Evolutionary conservation across 2,113 vertebrate species (phyloP).

Genomic region (Protobothrops mucrosquamatus): DNA sequence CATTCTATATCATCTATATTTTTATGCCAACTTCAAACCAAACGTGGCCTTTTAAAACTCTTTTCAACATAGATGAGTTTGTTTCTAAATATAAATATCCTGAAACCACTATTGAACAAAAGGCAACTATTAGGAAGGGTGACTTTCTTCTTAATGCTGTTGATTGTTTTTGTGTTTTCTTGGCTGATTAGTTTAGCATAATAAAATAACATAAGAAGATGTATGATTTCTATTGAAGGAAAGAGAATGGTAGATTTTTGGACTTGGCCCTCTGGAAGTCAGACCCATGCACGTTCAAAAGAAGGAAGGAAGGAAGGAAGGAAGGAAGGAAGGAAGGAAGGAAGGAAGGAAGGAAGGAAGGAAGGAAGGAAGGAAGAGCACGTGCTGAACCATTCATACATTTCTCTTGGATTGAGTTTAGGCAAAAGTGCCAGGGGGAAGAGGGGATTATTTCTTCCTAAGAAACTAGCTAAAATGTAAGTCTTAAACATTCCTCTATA

Average conservation of each 20-base stretch:
- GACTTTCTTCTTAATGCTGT: neutral
- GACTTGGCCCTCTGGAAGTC: neutral
- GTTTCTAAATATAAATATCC: neutral
- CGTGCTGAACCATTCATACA: neutral
- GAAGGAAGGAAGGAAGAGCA: neutral
- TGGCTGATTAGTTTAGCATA: neutral
- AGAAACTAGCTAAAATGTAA: neutral
- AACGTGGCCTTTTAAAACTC: neutral
- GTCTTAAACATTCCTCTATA: neutral
- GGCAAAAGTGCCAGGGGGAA: neutral
- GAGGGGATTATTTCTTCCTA: neutral
- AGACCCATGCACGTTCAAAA: neutral
- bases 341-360: no score
- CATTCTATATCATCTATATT: neutral
- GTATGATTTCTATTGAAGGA: neutral
- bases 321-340: no score
- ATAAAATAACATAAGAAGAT: neutral
- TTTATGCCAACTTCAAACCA: neutral
- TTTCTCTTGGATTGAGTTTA: neutral
- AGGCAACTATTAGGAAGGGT: neutral
- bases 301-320: neutral
- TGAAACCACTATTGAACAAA: neutral
- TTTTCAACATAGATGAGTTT: neutral
- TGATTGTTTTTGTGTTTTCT: neutral
- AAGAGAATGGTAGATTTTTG: neutral